Evolutionary conservation across 2,797 vertebrate species (phyloP).

Genomic region (Gambelia wislizenii): DNA sequence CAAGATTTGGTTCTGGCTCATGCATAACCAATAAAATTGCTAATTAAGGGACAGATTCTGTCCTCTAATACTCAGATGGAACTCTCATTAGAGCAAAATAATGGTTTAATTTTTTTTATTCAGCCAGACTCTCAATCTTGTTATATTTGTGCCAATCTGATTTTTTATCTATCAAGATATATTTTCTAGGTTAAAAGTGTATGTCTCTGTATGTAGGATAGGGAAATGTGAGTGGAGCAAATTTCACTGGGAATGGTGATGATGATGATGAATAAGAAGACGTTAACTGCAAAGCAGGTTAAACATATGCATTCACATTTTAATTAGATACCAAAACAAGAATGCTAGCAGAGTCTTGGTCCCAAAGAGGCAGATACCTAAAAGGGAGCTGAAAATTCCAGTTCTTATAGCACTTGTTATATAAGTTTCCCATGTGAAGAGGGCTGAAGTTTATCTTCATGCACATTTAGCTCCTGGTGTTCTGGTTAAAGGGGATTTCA

Average conservation of each 20-base stretch:
- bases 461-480: not conserved
- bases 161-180: conserved; percentile 57
- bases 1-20: conserved; percentile 64
- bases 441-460: not conserved
- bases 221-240: not conserved
- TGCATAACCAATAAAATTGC: conserved; percentile 73
- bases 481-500: not conserved
- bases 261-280: no score
- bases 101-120: conserved; percentile 58
- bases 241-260: not conserved
- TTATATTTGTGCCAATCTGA: conserved; percentile 40
- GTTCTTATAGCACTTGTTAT: not conserved
- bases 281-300: not conserved
- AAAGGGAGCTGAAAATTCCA: not conserved
- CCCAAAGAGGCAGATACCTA: not conserved
- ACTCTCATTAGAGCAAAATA: conserved; percentile 72
- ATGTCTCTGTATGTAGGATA: no score
- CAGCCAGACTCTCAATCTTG: conserved; percentile 61
- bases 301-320: not conserved
- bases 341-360: not conserved
- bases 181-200: not conserved
- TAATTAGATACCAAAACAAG: not conserved
- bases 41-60: conserved; percentile 74
- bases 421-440: not conserved
- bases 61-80: conserved; percentile 29